Evolutionary conservation across 1,140 invertebrate genomes (phyloP).

Genomic region (Aporrectodea caliginosa): DNA sequence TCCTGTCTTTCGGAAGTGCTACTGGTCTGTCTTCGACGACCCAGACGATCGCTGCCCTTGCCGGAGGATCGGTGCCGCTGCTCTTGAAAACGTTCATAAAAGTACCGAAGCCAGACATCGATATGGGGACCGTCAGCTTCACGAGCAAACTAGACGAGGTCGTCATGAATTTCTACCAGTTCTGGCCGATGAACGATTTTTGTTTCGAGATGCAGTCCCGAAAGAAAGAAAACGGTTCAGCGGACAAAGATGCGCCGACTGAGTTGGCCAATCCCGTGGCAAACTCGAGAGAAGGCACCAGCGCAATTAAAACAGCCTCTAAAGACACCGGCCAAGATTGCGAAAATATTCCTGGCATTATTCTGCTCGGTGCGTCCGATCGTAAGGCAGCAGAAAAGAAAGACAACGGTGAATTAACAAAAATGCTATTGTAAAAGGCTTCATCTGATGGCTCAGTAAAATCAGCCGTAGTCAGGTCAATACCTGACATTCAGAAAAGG

Average conservation of each 20-base stretch:
- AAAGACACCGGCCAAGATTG: too few species aligned
- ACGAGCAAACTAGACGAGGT: constrained; percentile 53
- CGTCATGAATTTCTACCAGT: constrained; percentile 48
- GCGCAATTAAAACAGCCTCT: too few species aligned
- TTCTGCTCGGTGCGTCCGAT: too few species aligned
- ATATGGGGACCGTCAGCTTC: constrained; percentile 46
- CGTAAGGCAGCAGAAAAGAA: background rate
- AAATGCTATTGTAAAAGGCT: too few species aligned
- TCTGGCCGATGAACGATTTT: constrained; percentile 45
- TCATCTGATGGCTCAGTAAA: too few species aligned
- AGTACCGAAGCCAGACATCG: constrained; percentile 32
- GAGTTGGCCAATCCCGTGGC: too few species aligned
- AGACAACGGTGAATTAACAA: too few species aligned
- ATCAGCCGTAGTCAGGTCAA: too few species aligned
- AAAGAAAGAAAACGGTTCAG: constrained; percentile 16
- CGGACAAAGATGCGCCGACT: background rate
- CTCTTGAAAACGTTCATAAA: constrained; percentile 39
- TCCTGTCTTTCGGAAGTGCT: constrained; percentile 52
- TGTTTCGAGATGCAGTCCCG: constrained; percentile 18
- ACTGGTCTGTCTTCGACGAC: constrained; percentile 50
- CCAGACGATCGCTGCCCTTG: constrained; percentile 50
- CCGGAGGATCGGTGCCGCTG: constrained; percentile 52
- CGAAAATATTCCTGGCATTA: too few species aligned
- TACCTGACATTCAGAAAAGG: too few species aligned
- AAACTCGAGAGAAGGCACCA: too few species aligned